A percentile compares a stretch with the other conserved stretches of the same genome.
Conservation (phyloP, 2,888 invertebrate species). For the Cylindroiulus punctatus region DNA sequence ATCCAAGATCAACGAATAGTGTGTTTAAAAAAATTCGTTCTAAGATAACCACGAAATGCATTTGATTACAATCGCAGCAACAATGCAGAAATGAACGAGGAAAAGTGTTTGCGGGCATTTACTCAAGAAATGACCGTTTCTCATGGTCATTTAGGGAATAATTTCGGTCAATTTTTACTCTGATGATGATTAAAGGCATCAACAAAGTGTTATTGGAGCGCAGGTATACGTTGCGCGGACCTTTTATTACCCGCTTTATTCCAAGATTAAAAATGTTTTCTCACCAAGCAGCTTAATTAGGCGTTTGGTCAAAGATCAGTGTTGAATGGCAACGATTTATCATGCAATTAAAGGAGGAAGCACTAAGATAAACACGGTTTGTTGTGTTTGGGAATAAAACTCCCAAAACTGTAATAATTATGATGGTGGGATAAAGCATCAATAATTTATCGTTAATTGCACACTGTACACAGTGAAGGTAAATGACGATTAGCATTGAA, state of each 20-base stretch:
- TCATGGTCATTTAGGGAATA: background rate
- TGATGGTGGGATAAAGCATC: background rate
- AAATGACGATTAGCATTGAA: too few species aligned
- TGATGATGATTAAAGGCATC: background rate
- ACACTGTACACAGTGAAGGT: background rate
- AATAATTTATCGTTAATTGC: slow-evolving; percentile 18
- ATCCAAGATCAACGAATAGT: too few species aligned
- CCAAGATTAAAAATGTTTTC: slow-evolving; percentile 18
- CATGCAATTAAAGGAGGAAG: background rate
- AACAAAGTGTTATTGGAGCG: background rate
- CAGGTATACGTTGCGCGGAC: background rate
- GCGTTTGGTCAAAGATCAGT: background rate
- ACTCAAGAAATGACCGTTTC: background rate
- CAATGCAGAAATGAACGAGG: background rate
- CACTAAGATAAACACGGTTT: background rate
- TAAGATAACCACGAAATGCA: too few species aligned
- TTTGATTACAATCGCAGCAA: background rate
- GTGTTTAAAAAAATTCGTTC: too few species aligned
- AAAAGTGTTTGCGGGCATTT: background rate
- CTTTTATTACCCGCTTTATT: background rate
- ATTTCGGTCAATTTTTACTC: background rate
- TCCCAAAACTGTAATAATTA: background rate
- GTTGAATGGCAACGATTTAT: slow-evolving; percentile 11
- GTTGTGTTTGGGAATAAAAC: slow-evolving; percentile 10
- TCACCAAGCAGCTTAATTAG: background rate